Evolutionary conservation across 2,888 invertebrate species (phyloP), one percentile per base, ranked within the genome.

Genomic region (Diplazon laetatorius): DNA sequence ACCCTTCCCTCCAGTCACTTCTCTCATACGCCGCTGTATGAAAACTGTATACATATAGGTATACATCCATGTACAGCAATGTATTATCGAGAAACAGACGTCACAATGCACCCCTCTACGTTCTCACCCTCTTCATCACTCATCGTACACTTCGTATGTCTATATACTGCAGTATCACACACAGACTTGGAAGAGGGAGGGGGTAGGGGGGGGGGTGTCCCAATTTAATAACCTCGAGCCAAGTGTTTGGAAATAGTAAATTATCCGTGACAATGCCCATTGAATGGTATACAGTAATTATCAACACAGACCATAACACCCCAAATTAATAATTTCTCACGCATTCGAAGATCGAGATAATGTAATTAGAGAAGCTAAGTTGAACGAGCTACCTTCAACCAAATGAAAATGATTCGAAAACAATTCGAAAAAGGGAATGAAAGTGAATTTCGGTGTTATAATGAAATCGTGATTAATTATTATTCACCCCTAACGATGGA

Each of bases 171-270:
- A 30, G 30, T 30, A 30, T 39, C 66, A 55, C 35, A 25, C 16
- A 60, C 62, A 60, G 63, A 57, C 25, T 72, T 42, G 16, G 39
- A 14, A 12, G 80, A 81, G 83, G 71, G 82, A 83, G 82, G 82
- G 87, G 84, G n/a, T n/a, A n/a, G n/a, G n/a, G n/a, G n/a, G n/a
- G n/a, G n/a, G n/a, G n/a, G n/a, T n/a, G n/a, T n/a, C n/a, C n/a
- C 85, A 84, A 84, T 87, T 87, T 87, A 88, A 87, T 87, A 87
- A 87, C 82, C 83, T 82, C 76, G 82, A 83, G 80, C 80, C 85
- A 84, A 84, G 74, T 66, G 74, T 70, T 66, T 44, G 75, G 70
- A 70, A 48, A 35, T 39, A 46, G 55, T n/a, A 73, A 50, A 78
- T 71, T 25, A 14, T 22, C 42, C 42, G 44, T 57, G 35, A 16